These are phyloP conservation scores for Prosapia bicincta DNA, from an alignment of 2,888 invertebrate genomes.

Conservation along the genomic window DNA sequence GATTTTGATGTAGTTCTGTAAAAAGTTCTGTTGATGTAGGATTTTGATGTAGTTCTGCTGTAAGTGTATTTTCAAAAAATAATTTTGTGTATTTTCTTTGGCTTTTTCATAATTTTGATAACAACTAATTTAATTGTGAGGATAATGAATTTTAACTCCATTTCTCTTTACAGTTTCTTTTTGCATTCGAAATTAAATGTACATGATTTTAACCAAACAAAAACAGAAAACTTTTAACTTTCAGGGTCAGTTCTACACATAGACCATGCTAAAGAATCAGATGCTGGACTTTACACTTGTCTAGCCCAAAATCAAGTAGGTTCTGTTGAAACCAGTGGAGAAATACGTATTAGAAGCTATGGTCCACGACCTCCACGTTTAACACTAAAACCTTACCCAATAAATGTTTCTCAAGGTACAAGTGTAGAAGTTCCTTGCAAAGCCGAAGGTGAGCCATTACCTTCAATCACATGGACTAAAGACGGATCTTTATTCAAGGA, in stretches of 20 bases:
- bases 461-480: conserved; percentile 79
- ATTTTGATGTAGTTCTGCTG: too few species aligned
- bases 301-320: conserved; percentile 74
- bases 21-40: too few species aligned
- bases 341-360: conserved; percentile 54
- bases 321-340: conserved; percentile 63
- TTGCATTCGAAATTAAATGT: too few species aligned
- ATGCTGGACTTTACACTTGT: conserved; percentile 75
- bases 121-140: neutral
- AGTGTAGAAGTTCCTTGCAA: conserved; percentile 81
- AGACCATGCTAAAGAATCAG: conserved; percentile 58
- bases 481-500: conserved; percentile 58
- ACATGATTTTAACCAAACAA: too few species aligned
- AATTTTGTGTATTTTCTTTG: too few species aligned
- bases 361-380: conserved; percentile 59
- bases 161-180: neutral
- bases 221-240: too few species aligned
- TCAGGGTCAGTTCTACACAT: conserved; percentile 56
- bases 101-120: too few species aligned
- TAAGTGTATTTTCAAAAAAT: too few species aligned
- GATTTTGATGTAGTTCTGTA: too few species aligned
- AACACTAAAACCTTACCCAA: conserved; percentile 67
- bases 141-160: too few species aligned
- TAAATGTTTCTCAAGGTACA: conserved; percentile 68
- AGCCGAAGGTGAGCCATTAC: conserved; percentile 72